phyloP scores from a whole-genome alignment of 2,888 invertebrate species.

The Sinhomidia bicolor region DNA sequence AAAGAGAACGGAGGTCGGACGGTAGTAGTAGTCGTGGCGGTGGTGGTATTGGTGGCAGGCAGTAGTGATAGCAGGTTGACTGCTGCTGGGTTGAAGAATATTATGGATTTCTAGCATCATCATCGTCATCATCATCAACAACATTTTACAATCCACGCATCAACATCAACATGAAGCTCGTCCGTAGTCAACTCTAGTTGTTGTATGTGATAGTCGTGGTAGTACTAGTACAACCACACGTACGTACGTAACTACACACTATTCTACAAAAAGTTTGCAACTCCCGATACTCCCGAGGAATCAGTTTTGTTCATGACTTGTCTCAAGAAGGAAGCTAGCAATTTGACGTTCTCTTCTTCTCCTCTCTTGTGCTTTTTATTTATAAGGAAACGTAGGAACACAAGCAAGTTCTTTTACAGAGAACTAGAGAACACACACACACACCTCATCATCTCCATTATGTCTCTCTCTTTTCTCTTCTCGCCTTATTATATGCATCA shows the following conservation, averaged over 20 bases:
- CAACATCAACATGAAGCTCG: not conserved
- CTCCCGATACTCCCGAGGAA: slow-evolving; percentile 37
- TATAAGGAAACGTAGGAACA: not conserved
- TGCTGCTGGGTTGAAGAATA: not conserved
- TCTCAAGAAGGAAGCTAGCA: slow-evolving; percentile 38
- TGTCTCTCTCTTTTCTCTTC: not conserved
- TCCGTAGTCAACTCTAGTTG: not conserved
- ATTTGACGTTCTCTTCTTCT: not conserved
- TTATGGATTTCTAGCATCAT: slow-evolving; percentile 21
- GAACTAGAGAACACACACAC: not conserved
- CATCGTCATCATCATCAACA: not conserved
- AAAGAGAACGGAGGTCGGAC: slow-evolving; percentile 21
- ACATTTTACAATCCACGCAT: slow-evolving; percentile 1
- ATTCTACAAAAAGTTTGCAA: slow-evolving; percentile 35
- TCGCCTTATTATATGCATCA: slow-evolving; percentile 12
- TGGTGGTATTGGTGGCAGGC: no score
- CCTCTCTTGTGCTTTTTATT: not conserved
- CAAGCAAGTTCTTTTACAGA: not conserved
- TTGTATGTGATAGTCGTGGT: not conserved
- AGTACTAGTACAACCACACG: not conserved
- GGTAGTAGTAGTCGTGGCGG: not conserved
- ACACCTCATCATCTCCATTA: slow-evolving; percentile 22
- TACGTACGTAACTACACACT: not conserved
- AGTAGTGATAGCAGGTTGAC: not conserved
- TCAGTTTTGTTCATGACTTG: slow-evolving; percentile 52